Base-by-base conservation (phyloP, 2,113 vertebrate genomes). In the Syngnathus scovelli region DNA sequence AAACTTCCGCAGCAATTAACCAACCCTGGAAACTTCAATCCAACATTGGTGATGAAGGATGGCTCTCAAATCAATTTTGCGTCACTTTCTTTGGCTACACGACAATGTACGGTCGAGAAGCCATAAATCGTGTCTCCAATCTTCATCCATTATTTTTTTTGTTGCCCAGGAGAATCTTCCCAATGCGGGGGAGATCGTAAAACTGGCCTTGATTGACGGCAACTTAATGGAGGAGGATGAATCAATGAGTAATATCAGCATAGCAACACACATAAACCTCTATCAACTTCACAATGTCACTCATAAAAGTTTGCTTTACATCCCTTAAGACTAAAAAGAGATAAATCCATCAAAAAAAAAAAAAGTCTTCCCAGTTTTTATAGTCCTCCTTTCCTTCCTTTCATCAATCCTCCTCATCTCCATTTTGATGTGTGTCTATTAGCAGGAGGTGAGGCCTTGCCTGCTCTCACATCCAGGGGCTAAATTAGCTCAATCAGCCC, bases 381-480 rank as follows among this genome's bases (percentile, higher is more conserved):
- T 81, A 49, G 80, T 62, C 69, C 67, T 58, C 76, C 61, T 38
- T 67, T 69, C 52, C 48, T 67, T 73, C 64, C 74, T 77, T 70
- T 61, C 51, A 73, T 37, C 76, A 68, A 61, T 70, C 63, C 59
- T 64, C 73, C 80, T 83, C 85, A 86, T 86, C 85, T 85, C 87
- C 88, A 89, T 91, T 89, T 91, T 91, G 89, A 91, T 90, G 88
- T 90, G 85, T 89, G 87, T 87, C 89, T 92, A 89, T 91, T 91
- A 89, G 87, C 79, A 74, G 74, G 80, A 75, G 88, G 85, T 88
- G 88, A 88, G 86, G 88, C 88, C 90, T 90, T 83, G 86, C 79
- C 85, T 86, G 85, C 83, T 87, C 85, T 85, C 82, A 83, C 84
- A 88, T 90, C 89, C 87, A 89, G 84, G 83, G 88, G 85, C 88